Evolutionary conservation across 1,140 invertebrate genomes (phyloP).

Genomic region (Paraescarpia echinospica): DNA sequence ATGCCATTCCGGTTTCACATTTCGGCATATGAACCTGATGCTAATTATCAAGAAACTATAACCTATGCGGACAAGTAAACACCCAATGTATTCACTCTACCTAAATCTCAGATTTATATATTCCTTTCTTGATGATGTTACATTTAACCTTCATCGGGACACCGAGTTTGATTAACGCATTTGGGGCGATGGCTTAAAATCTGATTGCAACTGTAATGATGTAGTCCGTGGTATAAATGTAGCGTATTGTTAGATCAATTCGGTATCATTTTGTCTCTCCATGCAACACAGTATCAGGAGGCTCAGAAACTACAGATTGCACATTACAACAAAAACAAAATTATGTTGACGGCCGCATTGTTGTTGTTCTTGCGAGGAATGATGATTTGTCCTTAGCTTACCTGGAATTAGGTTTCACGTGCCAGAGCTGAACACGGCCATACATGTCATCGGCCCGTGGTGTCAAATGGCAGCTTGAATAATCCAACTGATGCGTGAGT

Average conservation of each 20-base stretch:
- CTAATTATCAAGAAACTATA: background rate
- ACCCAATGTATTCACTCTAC: background rate
- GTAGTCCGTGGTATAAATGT: background rate
- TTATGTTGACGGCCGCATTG: too few relatives aligned
- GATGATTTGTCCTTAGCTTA: too few relatives aligned
- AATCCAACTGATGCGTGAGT: background rate
- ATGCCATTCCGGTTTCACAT: background rate
- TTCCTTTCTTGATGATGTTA: background rate
- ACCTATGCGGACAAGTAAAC: background rate
- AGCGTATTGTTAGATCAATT: too few relatives aligned
- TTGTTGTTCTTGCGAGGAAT: too few relatives aligned
- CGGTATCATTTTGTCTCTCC: too few relatives aligned
- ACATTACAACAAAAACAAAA: too few relatives aligned
- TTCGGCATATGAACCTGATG: background rate
- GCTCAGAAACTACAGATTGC: too few relatives aligned
- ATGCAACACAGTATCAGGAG: too few relatives aligned
- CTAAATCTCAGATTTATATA: background rate
- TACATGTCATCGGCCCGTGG: too few relatives aligned
- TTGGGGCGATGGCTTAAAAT: background rate
- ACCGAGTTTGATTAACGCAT: background rate
- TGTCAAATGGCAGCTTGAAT: background rate
- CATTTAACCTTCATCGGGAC: background rate
- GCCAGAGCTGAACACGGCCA: too few relatives aligned
- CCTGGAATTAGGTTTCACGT: too few relatives aligned
- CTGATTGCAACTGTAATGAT: background rate